Evolutionary conservation across 2,113 vertebrate genomes (phyloP).

Genomic region (Macquaria ambigua): DNA sequence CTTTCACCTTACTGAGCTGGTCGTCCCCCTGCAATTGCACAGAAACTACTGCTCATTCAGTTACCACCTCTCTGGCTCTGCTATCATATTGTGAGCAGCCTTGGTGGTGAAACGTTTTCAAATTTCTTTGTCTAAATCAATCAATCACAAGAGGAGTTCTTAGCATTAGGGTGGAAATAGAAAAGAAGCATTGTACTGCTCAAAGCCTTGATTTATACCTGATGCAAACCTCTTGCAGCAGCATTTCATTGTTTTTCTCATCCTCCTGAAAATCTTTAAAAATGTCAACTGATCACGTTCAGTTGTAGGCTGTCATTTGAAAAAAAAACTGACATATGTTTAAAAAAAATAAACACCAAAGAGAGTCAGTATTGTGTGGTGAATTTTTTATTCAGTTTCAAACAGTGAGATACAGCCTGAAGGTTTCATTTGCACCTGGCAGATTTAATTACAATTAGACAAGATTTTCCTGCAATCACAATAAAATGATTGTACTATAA

Average conservation of each 20-base stretch:
- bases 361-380: conserved; percentile 6
- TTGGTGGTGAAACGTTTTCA: conserved; percentile 28
- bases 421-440: conserved; percentile 36
- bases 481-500: conserved; percentile 27
- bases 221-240: background rate
- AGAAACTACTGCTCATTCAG: conserved; percentile 28
- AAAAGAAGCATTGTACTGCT: background rate
- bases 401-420: conserved; percentile 25
- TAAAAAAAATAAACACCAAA: conserved; percentile 34
- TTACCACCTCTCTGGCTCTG: conserved; percentile 32
- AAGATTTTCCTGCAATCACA: conserved; percentile 24
- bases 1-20: conserved; percentile 43
- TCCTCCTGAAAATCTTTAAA: background rate
- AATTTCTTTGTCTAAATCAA: conserved; percentile 13
- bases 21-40: conserved; percentile 36
- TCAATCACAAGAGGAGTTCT: conserved; percentile 19
- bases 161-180: background rate
- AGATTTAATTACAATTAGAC: conserved; percentile 43
- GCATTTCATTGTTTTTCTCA: background rate
- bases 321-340: conserved; percentile 1
- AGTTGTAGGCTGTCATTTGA: background rate
- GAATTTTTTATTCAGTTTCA: conserved; percentile 69
- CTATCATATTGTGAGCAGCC: conserved; percentile 16
- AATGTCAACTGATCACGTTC: background rate
- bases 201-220: background rate